A percentile compares a stretch with the other conserved stretches of the same genome.
Evolutionary conservation across 2,888 invertebrate species (phyloP).

Genomic region (Choristoneura rosaceana): DNA sequence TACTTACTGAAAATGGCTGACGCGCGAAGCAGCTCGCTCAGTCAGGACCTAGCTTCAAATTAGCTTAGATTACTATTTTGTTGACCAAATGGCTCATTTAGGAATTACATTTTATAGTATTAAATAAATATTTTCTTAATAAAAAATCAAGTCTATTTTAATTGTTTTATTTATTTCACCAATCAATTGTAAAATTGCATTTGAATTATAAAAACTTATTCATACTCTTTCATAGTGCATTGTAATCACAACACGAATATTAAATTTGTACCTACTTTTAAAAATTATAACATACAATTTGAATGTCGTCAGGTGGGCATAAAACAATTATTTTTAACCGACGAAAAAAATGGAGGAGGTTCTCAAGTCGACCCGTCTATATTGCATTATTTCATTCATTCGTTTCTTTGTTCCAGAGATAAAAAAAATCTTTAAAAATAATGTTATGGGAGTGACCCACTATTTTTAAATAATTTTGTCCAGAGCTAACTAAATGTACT

Average conservation of each 20-base stretch:
- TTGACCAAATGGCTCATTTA: constrained; percentile 1
- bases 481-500: neutral
- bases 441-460: no score
- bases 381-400: no score
- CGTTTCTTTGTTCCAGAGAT: neutral
- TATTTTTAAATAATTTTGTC: no score
- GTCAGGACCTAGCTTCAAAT: neutral
- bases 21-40: no score
- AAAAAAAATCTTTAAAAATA: no score
- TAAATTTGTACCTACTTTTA: constrained; percentile 9
- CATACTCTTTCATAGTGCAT: neutral
- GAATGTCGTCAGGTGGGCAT: constrained; percentile 7
- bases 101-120: neutral
- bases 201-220: constrained; percentile 12
- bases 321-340: no score
- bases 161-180: constrained; percentile 14
- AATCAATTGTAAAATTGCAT: constrained; percentile 2
- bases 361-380: no score
- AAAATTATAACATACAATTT: neutral
- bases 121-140: constrained; percentile 10
- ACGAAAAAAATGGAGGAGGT: no score
- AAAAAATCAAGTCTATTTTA: constrained; percentile 1
- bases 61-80: neutral
- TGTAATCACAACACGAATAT: constrained; percentile 14
- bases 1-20: no score